Conservation (phyloP, 1,140 invertebrate species). For the Zaprionus kolodkinae region DNA sequence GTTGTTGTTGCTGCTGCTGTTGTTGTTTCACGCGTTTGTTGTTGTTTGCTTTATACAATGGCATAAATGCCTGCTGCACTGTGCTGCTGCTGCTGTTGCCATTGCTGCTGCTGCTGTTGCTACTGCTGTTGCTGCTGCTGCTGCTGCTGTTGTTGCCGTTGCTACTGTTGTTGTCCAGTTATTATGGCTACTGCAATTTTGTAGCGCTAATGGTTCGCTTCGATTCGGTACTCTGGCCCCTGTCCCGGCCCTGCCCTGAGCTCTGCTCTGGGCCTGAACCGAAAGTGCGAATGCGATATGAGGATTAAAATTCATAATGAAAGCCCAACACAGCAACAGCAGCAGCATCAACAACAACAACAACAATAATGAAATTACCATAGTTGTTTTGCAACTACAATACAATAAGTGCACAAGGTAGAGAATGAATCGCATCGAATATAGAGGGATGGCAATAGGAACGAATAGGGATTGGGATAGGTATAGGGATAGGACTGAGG, state of each 20-base stretch:
- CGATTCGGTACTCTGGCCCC: constrained; percentile 18
- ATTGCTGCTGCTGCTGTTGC: constrained; percentile 46
- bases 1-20: constrained; percentile 47
- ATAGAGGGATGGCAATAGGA: not conserved
- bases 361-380: constrained; percentile 42
- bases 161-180: constrained; percentile 65
- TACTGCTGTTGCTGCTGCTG: constrained; percentile 34
- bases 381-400: constrained; percentile 49
- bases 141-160: constrained; percentile 48
- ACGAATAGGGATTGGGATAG: not conserved
- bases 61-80: constrained; percentile 24
- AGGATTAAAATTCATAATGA: constrained; percentile 81
- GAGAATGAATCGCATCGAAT: not conserved
- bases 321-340: constrained; percentile 55
- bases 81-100: constrained; percentile 40
- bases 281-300: constrained; percentile 80
- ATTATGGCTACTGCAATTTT: constrained; percentile 80
- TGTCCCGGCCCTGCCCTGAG: constrained; percentile 8
- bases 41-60: constrained; percentile 74
- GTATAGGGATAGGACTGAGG: too few species aligned
- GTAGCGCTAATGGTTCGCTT: constrained; percentile 73
- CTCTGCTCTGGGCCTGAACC: constrained; percentile 47
- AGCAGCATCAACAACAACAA: constrained; percentile 6
- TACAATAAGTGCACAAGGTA: constrained; percentile 34
- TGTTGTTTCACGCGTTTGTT: constrained; percentile 74